Base-by-base conservation (phyloP, 2,888 invertebrate genomes). In the Alitta virens region DNA sequence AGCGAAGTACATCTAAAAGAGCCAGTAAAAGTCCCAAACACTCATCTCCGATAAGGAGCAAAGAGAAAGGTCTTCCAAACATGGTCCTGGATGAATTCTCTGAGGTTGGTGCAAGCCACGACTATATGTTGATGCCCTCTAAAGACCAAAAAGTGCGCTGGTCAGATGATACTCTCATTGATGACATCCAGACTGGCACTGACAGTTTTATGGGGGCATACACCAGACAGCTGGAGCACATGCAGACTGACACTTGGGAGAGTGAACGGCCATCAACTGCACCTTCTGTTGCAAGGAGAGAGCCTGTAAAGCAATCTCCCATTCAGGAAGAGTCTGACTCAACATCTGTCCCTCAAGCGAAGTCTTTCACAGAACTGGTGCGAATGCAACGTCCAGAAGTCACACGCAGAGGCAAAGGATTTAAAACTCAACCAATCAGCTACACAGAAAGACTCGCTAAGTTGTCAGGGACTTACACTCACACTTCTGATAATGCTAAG, bases 301-400 rank as follows among this genome's bases (percentile, higher is more conserved):
- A 21, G 7, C 42, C 9, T 18, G 21, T 5, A n/a, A 52, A 25
- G 23, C 52, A 12, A 9, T 25, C 52, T 16, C 52, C 52, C 46
- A 46, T 46, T 7, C 40, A 21, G 9, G 59, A 51, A 16, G 23
- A 18, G 16, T 7, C 12, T 1, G 51, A 51, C 38, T 2, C n/a
- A 9, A n/a, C 16, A 2, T 33, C 33, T 33, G 33, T 33, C 12
- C 7, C 5, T 33, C 5, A 33, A 5, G 5, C 33, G 16, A 77
- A 75, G 63, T 68, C 77, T 7, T 75, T 71, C 62, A 72, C 70
- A 12, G 68, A 76, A 33, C 49, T 78, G 53, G 80, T 80, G 3
- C 65, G 71, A 26, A 56, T 79, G 33, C 80, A 79, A 67, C 67
- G 76, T 21, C 80, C 80, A 16, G 76, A 78, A 56, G 64, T 70